phyloP scores from a whole-genome alignment of 2,888 invertebrate genomes.

The Brachypalpus laphriformis region DNA sequence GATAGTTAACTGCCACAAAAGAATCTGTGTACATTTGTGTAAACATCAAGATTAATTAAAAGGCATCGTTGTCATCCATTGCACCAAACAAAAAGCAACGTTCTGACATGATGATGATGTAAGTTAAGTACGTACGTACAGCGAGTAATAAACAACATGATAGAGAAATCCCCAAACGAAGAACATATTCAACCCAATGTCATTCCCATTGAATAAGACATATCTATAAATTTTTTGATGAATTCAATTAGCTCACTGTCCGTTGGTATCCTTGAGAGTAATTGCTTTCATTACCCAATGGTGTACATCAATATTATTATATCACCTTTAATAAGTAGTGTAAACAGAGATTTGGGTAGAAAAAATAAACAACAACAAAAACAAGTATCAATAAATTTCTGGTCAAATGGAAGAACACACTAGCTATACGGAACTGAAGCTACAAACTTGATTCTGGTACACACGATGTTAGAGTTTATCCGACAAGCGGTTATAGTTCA shows the following conservation, averaged over 20 bases:
- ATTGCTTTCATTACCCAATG: slow-evolving; percentile 19
- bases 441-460: slow-evolving; percentile 16
- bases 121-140: slow-evolving; percentile 16
- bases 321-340: slow-evolving; percentile 31
- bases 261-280: slow-evolving; percentile 51
- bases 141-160: slow-evolving; percentile 4
- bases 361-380: slow-evolving; percentile 4
- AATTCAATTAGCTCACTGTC: slow-evolving; percentile 47
- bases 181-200: slow-evolving; percentile 44
- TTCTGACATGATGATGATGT: slow-evolving; percentile 33
- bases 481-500: slow-evolving; percentile 7
- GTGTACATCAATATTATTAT: slow-evolving; percentile 48
- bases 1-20: not conserved
- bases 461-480: slow-evolving; percentile 15
- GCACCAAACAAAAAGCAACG: not conserved
- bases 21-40: not conserved
- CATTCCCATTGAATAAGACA: slow-evolving; percentile 28
- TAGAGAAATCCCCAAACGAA: not conserved
- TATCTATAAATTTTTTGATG: not conserved
- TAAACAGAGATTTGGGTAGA: slow-evolving; percentile 20
- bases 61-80: not conserved
- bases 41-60: not conserved
- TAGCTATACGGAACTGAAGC: not conserved
- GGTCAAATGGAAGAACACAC: slow-evolving; percentile 44
- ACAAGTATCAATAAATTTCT: slow-evolving; percentile 12